Evolutionary conservation across 2,888 invertebrate genomes (phyloP).

Genomic region (Sminthurinus aureus): DNA sequence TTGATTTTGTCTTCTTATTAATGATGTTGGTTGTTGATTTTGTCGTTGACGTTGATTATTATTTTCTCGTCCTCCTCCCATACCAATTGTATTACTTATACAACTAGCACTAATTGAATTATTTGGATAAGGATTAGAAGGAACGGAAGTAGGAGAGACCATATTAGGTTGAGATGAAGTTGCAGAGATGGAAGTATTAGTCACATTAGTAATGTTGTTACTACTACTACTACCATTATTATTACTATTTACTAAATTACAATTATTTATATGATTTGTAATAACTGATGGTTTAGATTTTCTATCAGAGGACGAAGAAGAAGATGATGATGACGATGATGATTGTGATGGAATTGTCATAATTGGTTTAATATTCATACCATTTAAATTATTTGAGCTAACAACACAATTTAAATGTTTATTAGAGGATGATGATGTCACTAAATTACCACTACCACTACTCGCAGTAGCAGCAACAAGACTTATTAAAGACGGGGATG

Average conservation of each 20-base stretch:
- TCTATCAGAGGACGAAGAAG: background rate
- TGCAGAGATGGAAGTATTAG: background rate
- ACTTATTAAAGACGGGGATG: background rate
- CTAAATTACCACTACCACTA: background rate
- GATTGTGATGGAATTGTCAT: background rate
- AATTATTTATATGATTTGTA: constrained; percentile 23
- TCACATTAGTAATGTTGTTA: background rate
- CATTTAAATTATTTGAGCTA: constrained; percentile 24
- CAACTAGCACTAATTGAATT: constrained; percentile 13
- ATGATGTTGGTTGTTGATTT: background rate
- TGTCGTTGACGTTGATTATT: background rate
- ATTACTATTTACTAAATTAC: constrained; percentile 8
- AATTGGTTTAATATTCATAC: constrained; percentile 2
- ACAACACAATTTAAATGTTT: constrained; percentile 25
- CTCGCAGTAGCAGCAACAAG: background rate
- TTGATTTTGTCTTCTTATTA: background rate
- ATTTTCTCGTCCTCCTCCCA: background rate
- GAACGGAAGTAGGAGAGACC: background rate
- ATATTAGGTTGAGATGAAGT: background rate
- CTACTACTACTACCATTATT: too few species aligned
- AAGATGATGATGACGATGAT: background rate
- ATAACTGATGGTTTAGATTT: background rate
- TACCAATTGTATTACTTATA: background rate
- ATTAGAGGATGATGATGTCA: background rate
- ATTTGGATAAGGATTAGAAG: constrained; percentile 8